A percentile compares a stretch with the other conserved stretches of the same genome.
phyloP scores from a whole-genome alignment of 2,797 vertebrate species.

The Botia almorhae region DNA sequence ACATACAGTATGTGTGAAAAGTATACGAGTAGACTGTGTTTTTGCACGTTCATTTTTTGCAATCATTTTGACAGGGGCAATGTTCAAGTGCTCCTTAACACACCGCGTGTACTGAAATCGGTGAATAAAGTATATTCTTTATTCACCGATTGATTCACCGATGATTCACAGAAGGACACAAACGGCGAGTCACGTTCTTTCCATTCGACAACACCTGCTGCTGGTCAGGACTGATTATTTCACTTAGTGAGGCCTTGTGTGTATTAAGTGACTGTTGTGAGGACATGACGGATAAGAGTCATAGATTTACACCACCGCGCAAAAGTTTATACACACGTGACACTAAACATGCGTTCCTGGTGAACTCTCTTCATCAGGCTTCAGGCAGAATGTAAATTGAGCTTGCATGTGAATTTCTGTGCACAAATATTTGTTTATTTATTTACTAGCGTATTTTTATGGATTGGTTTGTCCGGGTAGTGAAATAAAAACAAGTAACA shows the following conservation, averaged over 20 bases:
- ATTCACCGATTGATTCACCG: too few relatives aligned
- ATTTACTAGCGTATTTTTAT: neutral
- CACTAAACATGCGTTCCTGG: too few relatives aligned
- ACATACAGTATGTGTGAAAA: too few relatives aligned
- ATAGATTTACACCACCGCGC: neutral
- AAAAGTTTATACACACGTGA: neutral
- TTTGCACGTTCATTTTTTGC: too few relatives aligned
- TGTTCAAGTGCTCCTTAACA: too few relatives aligned
- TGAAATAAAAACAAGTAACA: neutral
- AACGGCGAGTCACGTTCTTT: neutral
- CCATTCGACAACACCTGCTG: neutral
- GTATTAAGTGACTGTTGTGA: neutral
- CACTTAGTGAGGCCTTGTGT: neutral
- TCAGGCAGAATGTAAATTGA: neutral
- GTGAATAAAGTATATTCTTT: too few relatives aligned
- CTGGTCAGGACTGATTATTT: slow-evolving; percentile 9
- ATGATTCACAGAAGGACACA: slow-evolving; percentile 12
- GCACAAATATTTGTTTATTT: neutral
- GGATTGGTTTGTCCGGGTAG: neutral
- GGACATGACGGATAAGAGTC: neutral
- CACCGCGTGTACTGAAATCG: too few relatives aligned
- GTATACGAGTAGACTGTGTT: too few relatives aligned
- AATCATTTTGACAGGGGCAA: too few relatives aligned
- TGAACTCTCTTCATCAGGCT: too few relatives aligned
- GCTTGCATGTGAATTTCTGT: neutral